Base-by-base conservation (phyloP, 2,888 invertebrate species). In the Pasiphila rectangulata region DNA sequence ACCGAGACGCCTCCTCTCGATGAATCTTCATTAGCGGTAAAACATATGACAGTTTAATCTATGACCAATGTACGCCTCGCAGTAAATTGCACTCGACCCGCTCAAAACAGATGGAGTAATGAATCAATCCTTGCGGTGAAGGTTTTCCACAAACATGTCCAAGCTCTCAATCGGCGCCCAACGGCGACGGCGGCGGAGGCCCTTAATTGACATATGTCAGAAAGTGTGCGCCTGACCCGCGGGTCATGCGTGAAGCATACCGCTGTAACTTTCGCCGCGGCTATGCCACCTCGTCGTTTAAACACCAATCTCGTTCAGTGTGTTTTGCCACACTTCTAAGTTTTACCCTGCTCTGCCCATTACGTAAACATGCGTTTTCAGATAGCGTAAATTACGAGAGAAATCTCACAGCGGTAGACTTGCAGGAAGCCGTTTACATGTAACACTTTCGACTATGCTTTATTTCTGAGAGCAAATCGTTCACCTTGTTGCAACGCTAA, bases 131-230 rank as follows among this genome's bases (percentile, higher is more conserved):
- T 55, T 53, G 62, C 62, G 69, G 69, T 72, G 75, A 79, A 75
- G 79, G 75, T 75, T 83, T 80, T 81, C 80, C 79, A 83, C 83
- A 85, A 85, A 83, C 84, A 83, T 83, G 85, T 83, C 79, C 75
- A 79, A 82, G 83, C 79, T 75, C 83, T 86, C 83, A 83, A 87
- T 85, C 80, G 72, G 72, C 77, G 76, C 72, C 79, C 72, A 63
- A 73, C 75, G 75, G 81, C 76, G 72, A 74, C 34, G 49, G 49
- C 42, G 17, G 41, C 21, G 69, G 75, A 79, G 76, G 72, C 72
- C 72, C 79, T 82, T 88, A 87, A 87, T 88, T 88, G 87, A 88
- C 87, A 86, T 83, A 78, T 87, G 87, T 86, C 87, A 86, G 85
- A 82, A 79, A 82, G 78, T 82, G 81, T 77, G 72, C 82, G 72